Base-by-base conservation (phyloP, 2,797 vertebrate genomes). In the Psittacula echo region DNA sequence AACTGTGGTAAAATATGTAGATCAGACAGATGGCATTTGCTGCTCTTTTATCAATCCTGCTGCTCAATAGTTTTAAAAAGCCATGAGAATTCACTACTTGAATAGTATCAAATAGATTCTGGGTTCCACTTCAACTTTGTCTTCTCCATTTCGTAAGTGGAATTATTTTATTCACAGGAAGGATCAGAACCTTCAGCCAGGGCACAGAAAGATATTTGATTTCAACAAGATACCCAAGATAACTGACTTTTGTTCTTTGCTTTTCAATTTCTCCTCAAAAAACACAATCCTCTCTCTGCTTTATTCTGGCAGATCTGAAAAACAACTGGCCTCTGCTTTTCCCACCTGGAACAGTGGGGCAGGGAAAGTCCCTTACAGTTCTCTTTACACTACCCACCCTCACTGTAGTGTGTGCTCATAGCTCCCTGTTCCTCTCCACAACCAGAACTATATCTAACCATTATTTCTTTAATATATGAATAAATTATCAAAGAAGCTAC, bases 1-100 rank as follows among this genome's bases (percentile, higher is more conserved):
- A 87, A 64, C 60, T 61, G 54, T 76, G 70, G 71, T 60, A 93
- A 94, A 94, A 92, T 51, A 89, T 13, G 51, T 61, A 85, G 56
- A 94, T 60, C 51, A 74, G 66, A 72, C 86, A 96, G 88, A 95
- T 81, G 87, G 92, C 60, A 88, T 86, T 86, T 76, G 76, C 67
- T 96, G 94, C 60, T 95, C 95, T 96, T 93, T 94, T 93, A 87
- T 85, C 87, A 93, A 29, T 79, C 32, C 62, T 81, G 79, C 42
- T 93, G 82, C 85, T 95, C 83, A 71, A 13, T 26, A 88, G 66
- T 75, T 94, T 93, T 60, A 23, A 91, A 86, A 95, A 93, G 71
- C 32, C 77, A 50, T 1, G 6, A 32, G 44, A 78, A 88, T 81
- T 76, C 83, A 56, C 45, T 64, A n/a, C 41, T 66, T 70, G 39